Base-by-base conservation (phyloP, 2,797 vertebrate species). In the Australoheros facetus region DNA sequence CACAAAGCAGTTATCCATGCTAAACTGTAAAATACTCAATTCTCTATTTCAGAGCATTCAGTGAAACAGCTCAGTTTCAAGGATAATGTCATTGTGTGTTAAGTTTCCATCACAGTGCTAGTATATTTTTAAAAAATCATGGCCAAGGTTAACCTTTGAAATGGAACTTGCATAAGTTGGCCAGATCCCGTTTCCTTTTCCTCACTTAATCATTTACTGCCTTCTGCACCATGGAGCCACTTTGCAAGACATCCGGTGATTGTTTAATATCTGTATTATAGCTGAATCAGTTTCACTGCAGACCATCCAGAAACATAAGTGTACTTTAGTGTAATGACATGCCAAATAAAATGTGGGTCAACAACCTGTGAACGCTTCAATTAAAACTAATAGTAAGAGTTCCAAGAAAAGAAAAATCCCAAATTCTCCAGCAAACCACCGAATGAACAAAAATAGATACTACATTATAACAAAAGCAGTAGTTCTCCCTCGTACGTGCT, bases 191-290 rank as follows among this genome's bases (percentile, higher is more conserved):
- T 62, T 80, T 80, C 32, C 69, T 54, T 66, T 75, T 64, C 42
- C 32, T 16, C 19, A 14, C 23, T 58, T 37, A 62, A 12, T 56
- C 2, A 45, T 17, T 71, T n/a, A 21, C 10, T 78, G 34, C 8
- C n/a, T 10, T 73, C 17, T 51, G 53, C 55, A 81, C 78, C 72
- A 55, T 57, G 21, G 34, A 64, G 17, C 7, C 17, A 17, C 14
- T 7, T 19, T 42, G 7, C 28, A 23, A 57, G 9, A 45, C 72
- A 79, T 82, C 75, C 75, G 77, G 83, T 26, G 12, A 70, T 85
- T 89, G 78, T 85, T 69, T 54, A 11, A 58, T 48, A 16, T 71
- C 55, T 75, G 13, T 13, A 42, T 71, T 9, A 48, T 12, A 71
- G 73, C 75, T 82, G n/a, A 78, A 66, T 72, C 51, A 51, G 73